phyloP scores from a whole-genome alignment of 2,797 vertebrate species.

The Paratrypauchen microcephalus region DNA sequence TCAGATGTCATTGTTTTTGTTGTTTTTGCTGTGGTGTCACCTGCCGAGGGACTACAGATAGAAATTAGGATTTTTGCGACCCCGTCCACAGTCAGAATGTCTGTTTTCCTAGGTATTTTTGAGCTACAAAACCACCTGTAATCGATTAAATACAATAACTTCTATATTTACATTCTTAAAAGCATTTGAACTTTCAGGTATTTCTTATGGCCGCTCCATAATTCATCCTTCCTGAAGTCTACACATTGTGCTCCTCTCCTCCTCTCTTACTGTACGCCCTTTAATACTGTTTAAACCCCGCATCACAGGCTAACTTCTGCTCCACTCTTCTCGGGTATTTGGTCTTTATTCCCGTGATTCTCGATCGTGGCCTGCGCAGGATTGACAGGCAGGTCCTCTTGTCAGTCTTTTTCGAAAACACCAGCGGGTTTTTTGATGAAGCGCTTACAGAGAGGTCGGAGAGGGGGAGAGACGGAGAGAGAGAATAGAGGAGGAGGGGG shows the following conservation, averaged over 20 bases:
- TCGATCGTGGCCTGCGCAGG: conserved; percentile 47
- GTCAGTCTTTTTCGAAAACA: conserved; percentile 81
- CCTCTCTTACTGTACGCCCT: conserved; percentile 33
- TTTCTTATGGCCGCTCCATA: background rate
- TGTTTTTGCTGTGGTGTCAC: too few species aligned
- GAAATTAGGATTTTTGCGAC: too few species aligned
- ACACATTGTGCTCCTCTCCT: background rate
- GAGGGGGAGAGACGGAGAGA: conserved; percentile 56
- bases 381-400: conserved; percentile 79
- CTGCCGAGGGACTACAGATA: too few species aligned
- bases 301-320: conserved; percentile 72
- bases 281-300: conserved; percentile 68
- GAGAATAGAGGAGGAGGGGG: conserved; percentile 35
- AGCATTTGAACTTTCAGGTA: background rate
- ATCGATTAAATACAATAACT: background rate
- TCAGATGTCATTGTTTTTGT: too few species aligned
- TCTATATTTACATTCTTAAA: background rate
- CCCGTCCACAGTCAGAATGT: too few species aligned
- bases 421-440: conserved; percentile 78
- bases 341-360: conserved; percentile 66
- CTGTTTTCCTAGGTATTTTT: too few species aligned
- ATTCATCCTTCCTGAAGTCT: too few species aligned
- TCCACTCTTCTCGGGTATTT: conserved; percentile 67
- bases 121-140: too few species aligned
- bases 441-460: conserved; percentile 73